Base-by-base conservation (phyloP, 1,140 invertebrate genomes). In the Aphidius gifuensis region DNA sequence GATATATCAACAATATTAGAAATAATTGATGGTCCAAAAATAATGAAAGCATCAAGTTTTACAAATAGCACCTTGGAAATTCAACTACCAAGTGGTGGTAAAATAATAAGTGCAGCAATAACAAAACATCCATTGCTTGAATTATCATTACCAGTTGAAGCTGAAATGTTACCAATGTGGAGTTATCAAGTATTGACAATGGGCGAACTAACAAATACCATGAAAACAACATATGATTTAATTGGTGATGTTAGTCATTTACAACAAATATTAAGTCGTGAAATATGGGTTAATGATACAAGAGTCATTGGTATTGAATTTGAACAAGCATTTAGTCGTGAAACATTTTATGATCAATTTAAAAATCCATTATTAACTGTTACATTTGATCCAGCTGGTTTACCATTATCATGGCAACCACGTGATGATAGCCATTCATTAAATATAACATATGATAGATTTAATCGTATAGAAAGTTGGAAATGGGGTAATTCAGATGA, bases 391-490 rank as follows among this genome's bases (percentile, higher is more conserved):
- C 87, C 87, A 9, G 88, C 90, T 47, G 94, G 94, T 1, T 78
- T 96, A 39, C 94, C 94, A 5, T 79, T 91, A 45, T 86, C 87
- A 4, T 93, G 92, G 78, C 86, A 87, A 16, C 90, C 92, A 0
- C 84, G 88, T 21, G 87, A 87, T 48, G 85, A 83, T 67, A 89
- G 85, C 40, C 88, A 87, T 76, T 89, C 88, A 60, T 81, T 97
- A 3, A 97, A 93, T 71, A 89, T 97, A 55, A 91, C 90, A 3
- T 97, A 97, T 74, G 94, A 97, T 71, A 85, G 90, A 61, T 96
- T 94, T 78, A 95, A 96, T 68, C 86, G 93, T 58, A 87, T 97
- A n/a, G 89, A 92, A 65, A 87, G 87, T 21, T 97, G 95, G 93
- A 88, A 89, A 70, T 96, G 95, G 90, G 95, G 94, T 3, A 84